phyloP scores from a whole-genome alignment of 2,113 vertebrate genomes.

The Sardina pilchardus region DNA sequence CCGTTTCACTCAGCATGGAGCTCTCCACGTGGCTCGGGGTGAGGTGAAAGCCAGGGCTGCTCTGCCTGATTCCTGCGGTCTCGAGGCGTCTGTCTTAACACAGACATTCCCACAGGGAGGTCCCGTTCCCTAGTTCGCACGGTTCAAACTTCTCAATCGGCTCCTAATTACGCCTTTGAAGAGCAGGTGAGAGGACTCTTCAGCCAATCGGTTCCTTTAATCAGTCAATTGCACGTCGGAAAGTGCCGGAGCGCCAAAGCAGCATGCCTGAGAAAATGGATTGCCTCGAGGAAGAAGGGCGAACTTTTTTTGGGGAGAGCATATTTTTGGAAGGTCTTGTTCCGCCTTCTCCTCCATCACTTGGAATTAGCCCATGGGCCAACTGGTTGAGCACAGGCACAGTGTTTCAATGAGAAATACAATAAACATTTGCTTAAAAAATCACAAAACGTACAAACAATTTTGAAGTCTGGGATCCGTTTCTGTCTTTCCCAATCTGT shows the following conservation, averaged over 20 bases:
- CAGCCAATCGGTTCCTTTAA: neutral
- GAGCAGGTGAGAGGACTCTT: neutral
- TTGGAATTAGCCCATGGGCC: neutral
- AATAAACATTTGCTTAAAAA: conserved; percentile 59
- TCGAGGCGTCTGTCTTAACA: neutral
- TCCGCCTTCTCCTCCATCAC: neutral
- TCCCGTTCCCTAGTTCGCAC: neutral
- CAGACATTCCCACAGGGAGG: neutral
- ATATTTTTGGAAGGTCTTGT: neutral
- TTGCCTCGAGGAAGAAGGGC: neutral
- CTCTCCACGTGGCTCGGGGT: neutral
- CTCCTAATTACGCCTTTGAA: conserved; percentile 3
- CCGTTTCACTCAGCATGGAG: neutral
- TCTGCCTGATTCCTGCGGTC: neutral
- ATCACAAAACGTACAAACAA: conserved; percentile 55
- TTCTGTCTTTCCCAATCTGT: conserved; percentile 26
- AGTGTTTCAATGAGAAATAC: conserved; percentile 37
- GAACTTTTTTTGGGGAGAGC: too few species aligned
- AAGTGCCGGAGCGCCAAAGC: neutral
- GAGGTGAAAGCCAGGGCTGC: neutral
- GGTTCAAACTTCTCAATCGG: neutral
- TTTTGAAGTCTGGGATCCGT: conserved; percentile 46
- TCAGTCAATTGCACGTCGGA: neutral
- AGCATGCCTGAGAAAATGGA: neutral
- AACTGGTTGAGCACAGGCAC: conserved; percentile 25